Evolutionary conservation across 2,797 vertebrate genomes (phyloP).

Genomic region (Arctocebus calabarensis): DNA sequence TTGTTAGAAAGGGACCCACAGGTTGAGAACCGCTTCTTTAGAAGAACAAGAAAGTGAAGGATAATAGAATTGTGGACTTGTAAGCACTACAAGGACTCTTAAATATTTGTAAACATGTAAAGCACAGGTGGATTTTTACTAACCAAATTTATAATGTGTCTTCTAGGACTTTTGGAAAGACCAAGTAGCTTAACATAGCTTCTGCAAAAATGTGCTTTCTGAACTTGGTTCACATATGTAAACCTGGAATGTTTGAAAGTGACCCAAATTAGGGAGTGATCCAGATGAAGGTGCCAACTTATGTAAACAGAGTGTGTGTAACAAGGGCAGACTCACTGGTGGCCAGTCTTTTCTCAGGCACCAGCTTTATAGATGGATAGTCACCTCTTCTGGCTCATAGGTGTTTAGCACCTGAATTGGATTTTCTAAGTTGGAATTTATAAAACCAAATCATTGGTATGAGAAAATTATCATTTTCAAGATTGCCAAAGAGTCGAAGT

Average conservation of each 20-base stretch:
- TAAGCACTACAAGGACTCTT: background rate
- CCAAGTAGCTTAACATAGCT: background rate
- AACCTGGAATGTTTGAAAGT: background rate
- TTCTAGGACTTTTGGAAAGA: slow-evolving; percentile 49
- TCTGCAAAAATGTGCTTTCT: background rate
- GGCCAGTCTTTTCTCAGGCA: background rate
- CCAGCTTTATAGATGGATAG: background rate
- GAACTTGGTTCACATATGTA: background rate
- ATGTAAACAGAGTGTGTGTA: background rate
- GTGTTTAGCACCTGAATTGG: background rate
- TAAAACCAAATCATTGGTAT: slow-evolving; percentile 32
- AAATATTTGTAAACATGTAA: background rate
- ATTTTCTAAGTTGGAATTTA: slow-evolving; percentile 54
- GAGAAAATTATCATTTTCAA: slow-evolving; percentile 2
- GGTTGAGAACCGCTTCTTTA: background rate
- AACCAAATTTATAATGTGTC: background rate
- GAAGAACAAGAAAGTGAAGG: slow-evolving; percentile 52
- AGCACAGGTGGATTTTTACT: background rate
- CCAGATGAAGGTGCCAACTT: background rate
- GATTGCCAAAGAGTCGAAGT: slow-evolving; percentile 20
- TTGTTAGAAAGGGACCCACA: too few relatives aligned
- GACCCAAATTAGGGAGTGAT: background rate
- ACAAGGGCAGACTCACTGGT: background rate
- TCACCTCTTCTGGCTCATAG: background rate
- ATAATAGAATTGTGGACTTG: background rate